Evolutionary conservation across 2,888 invertebrate genomes (phyloP).

Genomic region (Eugnorisma glareosa): DNA sequence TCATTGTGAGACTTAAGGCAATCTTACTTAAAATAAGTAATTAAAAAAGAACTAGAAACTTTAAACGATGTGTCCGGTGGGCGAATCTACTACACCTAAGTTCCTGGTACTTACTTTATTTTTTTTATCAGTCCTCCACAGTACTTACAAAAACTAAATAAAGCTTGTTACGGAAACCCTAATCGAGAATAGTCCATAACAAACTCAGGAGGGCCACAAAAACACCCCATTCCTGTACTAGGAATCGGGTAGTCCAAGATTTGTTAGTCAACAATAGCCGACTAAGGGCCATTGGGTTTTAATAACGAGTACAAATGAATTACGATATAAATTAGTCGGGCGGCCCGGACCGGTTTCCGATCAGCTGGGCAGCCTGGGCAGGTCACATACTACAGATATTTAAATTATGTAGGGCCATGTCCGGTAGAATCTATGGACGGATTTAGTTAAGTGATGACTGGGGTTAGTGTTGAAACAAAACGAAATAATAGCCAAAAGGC

Average conservation of each 20-base stretch:
- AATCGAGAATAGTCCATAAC: neutral
- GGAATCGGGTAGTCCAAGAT: slow-evolving; percentile 5
- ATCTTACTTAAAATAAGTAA: neutral
- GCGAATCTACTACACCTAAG: neutral
- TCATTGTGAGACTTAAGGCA: neutral
- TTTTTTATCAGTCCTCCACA: too few relatives aligned
- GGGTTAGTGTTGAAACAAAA: neutral
- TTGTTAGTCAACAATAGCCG: slow-evolving; percentile 32
- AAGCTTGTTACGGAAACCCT: neutral
- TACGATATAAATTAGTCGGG: slow-evolving; percentile 66
- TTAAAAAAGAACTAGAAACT: neutral
- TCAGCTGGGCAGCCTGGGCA: slow-evolving; percentile 63
- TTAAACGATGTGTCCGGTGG: neutral
- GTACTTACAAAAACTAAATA: neutral
- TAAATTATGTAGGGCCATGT: slow-evolving; percentile 35
- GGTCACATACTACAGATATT: slow-evolving; percentile 41
- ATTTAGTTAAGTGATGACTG: slow-evolving; percentile 1
- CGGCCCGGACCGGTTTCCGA: slow-evolving; percentile 65
- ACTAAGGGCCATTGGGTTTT: slow-evolving; percentile 51
- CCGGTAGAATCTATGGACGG: slow-evolving; percentile 11
- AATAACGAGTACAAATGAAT: slow-evolving; percentile 68
- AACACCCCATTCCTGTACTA: neutral
- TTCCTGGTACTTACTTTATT: too few relatives aligned
- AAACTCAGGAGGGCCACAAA: neutral
- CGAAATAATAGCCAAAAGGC: neutral